Base-by-base conservation (phyloP, 2,113 vertebrate species). In the Equus przewalskii region DNA sequence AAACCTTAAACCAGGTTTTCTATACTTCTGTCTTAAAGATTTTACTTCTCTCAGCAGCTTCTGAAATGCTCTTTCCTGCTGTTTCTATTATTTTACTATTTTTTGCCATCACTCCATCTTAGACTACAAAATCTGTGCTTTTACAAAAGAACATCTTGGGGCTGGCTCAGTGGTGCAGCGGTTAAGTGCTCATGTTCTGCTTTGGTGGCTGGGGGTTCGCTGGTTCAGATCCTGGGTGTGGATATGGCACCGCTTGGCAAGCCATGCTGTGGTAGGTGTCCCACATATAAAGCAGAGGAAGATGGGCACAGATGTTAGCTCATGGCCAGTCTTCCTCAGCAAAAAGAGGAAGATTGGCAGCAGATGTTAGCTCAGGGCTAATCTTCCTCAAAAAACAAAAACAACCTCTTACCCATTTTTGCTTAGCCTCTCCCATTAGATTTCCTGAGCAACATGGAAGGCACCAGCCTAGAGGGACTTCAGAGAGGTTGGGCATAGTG, bases 31-130 rank as follows among this genome's bases (percentile, higher is more conserved):
- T 91, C 41, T 89, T 87, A 76, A 84, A 95, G 72, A 44, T 80
- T 75, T 56, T 60, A 49, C 10, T 96, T 76, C 41, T 94, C 44
- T 91, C 6, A 18, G 28, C 18, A 91, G 64, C 28, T 91, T 95
- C 80, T 92, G 69, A 54, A 96, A 83, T 97, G 46, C 5, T 91
- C 44, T 92, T 96, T 89, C 33, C 36, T 88, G 58, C 6, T 72
- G 36, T 5, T 88, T 16, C 41, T 87, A 80, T 46, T 79, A 79
- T 58, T 56, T 65, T 70, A n/a, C 18, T 33, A 60, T 49, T 6
- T 9, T 33, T 5, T 21, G 13, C 36, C 41, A 84, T 75, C 46
- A 46, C 21, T 62, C 56, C 22, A 33, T 26, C 41, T 93, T 46
- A 54, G 30, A 65, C 65, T 93, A 85, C 10, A n/a, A 79, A 93